A percentile compares a stretch with the other conserved stretches of the same genome.
Conservation (phyloP, 2,113 vertebrate species). For the Pseudolaguvia tuberculata region DNA sequence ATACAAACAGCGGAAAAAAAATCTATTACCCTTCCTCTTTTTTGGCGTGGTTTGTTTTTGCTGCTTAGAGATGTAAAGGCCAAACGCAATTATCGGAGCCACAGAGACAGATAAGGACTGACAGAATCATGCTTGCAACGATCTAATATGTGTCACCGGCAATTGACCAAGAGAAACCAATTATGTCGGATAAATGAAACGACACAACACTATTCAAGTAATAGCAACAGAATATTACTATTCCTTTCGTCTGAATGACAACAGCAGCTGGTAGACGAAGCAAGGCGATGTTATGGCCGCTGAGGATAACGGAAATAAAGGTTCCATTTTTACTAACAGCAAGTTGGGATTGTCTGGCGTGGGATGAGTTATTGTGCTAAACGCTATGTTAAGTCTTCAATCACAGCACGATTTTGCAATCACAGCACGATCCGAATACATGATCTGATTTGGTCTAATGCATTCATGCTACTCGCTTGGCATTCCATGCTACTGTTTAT, state of each 20-base stretch:
- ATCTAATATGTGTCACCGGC: constrained; percentile 46
- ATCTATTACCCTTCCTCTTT: constrained; percentile 45
- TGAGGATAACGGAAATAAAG: neutral
- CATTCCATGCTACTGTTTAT: constrained; percentile 34
- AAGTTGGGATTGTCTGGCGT: neutral
- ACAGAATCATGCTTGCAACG: constrained; percentile 43
- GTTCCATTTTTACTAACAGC: neutral
- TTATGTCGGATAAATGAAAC: constrained; percentile 42
- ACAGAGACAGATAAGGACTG: constrained; percentile 48
- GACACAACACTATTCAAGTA: constrained; percentile 23
- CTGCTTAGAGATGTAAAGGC: constrained; percentile 46
- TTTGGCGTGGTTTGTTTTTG: constrained; percentile 39
- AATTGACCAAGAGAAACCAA: constrained; percentile 48
- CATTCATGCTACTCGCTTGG: constrained; percentile 31
- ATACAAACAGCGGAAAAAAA: constrained; percentile 40
- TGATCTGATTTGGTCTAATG: constrained; percentile 37
- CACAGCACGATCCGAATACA: constrained; percentile 38
- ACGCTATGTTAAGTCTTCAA: neutral
- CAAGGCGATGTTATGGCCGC: neutral
- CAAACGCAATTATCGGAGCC: constrained; percentile 52
- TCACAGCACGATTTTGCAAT: constrained; percentile 37
- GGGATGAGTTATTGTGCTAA: constrained; percentile 19
- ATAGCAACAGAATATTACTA: constrained; percentile 18
- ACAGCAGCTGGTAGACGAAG: neutral
- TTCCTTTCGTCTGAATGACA: constrained; percentile 2